Evolutionary conservation across 2,888 invertebrate genomes (phyloP).

Genomic region (Mythimna pallens): DNA sequence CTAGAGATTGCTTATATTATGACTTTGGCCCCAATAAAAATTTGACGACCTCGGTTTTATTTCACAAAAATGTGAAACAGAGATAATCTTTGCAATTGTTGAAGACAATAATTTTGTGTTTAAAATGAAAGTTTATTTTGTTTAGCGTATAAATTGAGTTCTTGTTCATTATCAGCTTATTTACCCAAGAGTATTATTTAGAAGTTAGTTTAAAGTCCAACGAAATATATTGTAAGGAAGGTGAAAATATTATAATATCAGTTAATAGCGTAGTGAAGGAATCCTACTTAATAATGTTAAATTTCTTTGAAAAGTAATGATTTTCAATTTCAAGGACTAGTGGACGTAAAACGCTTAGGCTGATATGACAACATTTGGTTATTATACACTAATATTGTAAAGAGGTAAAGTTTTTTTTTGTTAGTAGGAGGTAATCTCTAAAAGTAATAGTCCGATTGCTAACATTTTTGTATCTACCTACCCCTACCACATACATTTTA

Average conservation of each 20-base stretch:
- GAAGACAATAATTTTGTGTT: conserved; percentile 20
- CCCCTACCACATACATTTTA: no score
- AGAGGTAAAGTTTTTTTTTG: no score
- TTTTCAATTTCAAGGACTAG: neutral
- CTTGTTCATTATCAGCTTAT: neutral
- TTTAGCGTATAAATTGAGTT: neutral
- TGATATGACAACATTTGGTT: neutral
- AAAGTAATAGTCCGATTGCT: no score
- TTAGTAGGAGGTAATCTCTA: no score
- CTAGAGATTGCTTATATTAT: conserved; percentile 28
- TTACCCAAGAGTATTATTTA: neutral
- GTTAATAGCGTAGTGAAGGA: neutral
- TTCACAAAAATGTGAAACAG: conserved; percentile 17
- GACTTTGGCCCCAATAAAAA: conserved; percentile 43
- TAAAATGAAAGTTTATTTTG: conserved; percentile 13
- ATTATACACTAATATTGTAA: no score
- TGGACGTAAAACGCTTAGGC: neutral
- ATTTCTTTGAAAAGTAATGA: neutral
- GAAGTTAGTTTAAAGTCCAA: neutral
- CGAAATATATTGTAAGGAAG: neutral
- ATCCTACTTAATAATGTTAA: neutral
- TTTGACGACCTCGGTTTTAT: conserved; percentile 21
- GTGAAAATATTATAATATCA: neutral
- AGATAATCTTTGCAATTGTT: conserved; percentile 20
- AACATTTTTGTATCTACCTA: no score